Conservation (phyloP, 1,140 invertebrate species). For the Trichoplusia ni region DNA sequence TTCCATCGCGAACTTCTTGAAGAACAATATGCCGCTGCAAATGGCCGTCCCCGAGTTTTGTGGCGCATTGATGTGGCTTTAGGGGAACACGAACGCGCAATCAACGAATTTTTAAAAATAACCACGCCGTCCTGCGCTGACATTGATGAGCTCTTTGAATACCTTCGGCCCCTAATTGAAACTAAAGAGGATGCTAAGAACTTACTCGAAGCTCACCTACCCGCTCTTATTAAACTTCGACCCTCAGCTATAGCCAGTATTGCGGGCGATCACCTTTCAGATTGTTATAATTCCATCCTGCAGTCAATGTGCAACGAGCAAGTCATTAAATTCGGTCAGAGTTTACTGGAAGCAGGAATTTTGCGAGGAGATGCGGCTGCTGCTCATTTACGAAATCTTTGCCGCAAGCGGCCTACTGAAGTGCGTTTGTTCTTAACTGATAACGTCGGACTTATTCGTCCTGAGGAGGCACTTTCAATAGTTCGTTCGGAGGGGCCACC, state of each 20-base stretch:
- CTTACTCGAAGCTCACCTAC: slow-evolving; percentile 45
- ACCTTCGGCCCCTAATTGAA: slow-evolving; percentile 59
- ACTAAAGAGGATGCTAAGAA: slow-evolving; percentile 42
- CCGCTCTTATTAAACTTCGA: slow-evolving; percentile 50
- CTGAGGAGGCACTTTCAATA: slow-evolving; percentile 66
- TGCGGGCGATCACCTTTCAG: slow-evolving; percentile 50
- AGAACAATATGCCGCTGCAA: slow-evolving; percentile 37
- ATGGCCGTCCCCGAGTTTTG: slow-evolving; percentile 50
- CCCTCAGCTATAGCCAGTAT: slow-evolving; percentile 62
- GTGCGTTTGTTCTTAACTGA: slow-evolving; percentile 59
- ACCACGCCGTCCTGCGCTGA: slow-evolving; percentile 54
- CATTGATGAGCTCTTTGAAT: slow-evolving; percentile 72
- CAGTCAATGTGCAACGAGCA: slow-evolving; percentile 37
- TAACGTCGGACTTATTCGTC: slow-evolving; percentile 60
- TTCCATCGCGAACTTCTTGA: slow-evolving; percentile 38
- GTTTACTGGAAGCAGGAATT: slow-evolving; percentile 58
- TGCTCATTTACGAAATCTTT: slow-evolving; percentile 62
- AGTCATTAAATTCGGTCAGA: slow-evolving; percentile 60
- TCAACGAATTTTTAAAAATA: slow-evolving; percentile 67
- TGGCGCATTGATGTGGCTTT: slow-evolving; percentile 57
- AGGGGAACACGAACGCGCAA: slow-evolving; percentile 49
- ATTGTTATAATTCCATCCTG: slow-evolving; percentile 47
- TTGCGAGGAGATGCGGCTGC: slow-evolving; percentile 61
- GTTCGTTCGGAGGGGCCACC: slow-evolving; percentile 53
- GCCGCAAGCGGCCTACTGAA: slow-evolving; percentile 45